phyloP scores from a whole-genome alignment of 2,888 invertebrate species.

The Magallana nippona region DNA sequence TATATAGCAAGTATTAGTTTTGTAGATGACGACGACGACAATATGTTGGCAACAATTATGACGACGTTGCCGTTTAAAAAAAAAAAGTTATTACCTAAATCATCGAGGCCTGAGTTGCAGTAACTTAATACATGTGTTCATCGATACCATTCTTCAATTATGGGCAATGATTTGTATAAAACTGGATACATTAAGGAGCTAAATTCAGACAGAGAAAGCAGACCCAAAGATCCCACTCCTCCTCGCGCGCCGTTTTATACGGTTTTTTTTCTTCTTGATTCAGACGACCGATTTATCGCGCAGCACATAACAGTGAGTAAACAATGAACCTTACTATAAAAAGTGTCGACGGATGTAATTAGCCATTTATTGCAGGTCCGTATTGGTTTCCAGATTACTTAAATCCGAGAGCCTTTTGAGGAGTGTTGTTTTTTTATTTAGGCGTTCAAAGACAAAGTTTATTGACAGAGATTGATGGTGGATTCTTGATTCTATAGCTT shows the following conservation, averaged over 20 bases:
- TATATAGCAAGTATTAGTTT: no score
- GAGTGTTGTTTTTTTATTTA: background rate
- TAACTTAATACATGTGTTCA: no score
- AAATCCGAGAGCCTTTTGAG: background rate
- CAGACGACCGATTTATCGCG: background rate
- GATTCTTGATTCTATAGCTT: background rate
- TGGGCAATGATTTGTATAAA: no score
- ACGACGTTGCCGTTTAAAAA: no score
- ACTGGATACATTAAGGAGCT: background rate
- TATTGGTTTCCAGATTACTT: background rate
- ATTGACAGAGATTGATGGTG: background rate
- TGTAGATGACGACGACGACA: no score
- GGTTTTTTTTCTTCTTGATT: background rate
- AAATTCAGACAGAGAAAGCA: background rate
- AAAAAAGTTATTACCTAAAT: no score
- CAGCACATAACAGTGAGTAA: background rate
- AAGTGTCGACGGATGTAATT: conserved; percentile 4
- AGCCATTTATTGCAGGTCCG: conserved; percentile 6
- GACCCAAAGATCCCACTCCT: no score
- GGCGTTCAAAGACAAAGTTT: background rate
- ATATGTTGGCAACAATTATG: no score
- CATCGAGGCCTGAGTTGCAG: no score
- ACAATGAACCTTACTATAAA: conserved; percentile 11
- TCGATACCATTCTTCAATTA: no score
- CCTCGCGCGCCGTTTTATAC: no score